These are phyloP conservation scores for Gobionotothen gibberifrons DNA, from an alignment of 2,797 vertebrate genomes.

Conservation along the genomic window DNA sequence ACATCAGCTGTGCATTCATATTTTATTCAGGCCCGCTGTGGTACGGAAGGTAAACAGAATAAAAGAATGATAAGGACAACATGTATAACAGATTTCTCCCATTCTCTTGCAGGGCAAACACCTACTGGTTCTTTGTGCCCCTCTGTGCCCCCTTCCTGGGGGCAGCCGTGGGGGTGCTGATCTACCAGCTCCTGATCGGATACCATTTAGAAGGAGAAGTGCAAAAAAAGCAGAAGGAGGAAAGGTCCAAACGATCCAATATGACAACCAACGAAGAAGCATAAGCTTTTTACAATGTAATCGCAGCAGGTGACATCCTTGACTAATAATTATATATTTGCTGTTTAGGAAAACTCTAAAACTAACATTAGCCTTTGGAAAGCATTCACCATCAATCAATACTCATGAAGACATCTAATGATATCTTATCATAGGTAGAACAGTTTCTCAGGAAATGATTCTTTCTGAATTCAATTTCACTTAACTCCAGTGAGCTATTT, in stretches of 20 bases:
- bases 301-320: not conserved
- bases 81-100: not conserved
- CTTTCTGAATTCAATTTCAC: slow-evolving; percentile 19
- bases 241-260: slow-evolving; percentile 83
- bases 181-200: slow-evolving; percentile 91
- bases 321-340: not conserved
- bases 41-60: not conserved
- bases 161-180: slow-evolving; percentile 83
- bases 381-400: not conserved
- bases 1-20: not conserved
- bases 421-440: slow-evolving; percentile 3
- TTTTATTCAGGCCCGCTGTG: slow-evolving; percentile 5
- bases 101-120: slow-evolving; percentile 76
- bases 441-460: not conserved
- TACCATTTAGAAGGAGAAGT: slow-evolving; percentile 83
- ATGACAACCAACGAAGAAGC: slow-evolving; percentile 83
- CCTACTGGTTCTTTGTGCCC: slow-evolving; percentile 89
- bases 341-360: not conserved
- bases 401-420: not conserved
- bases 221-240: slow-evolving; percentile 78
- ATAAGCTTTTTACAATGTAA: slow-evolving; percentile 60
- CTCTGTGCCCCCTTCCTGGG: slow-evolving; percentile 89
- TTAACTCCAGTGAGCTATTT: slow-evolving; percentile 20
- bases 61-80: not conserved
- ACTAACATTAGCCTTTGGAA: not conserved